These are phyloP conservation scores for Colletes latitarsis DNA, from an alignment of 1,140 invertebrate genomes.

Conservation along the genomic window DNA sequence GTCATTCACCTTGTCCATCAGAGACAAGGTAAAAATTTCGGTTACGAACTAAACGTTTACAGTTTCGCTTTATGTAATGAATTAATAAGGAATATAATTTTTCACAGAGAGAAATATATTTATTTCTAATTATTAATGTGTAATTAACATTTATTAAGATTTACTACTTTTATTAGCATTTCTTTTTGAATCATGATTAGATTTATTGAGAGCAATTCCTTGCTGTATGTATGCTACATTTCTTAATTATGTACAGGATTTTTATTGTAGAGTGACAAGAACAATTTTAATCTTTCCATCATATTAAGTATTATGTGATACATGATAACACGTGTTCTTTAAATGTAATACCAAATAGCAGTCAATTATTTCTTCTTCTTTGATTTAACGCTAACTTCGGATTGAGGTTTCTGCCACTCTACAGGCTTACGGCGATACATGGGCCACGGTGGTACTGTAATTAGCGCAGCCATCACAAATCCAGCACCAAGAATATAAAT, in stretches of 20 bases:
- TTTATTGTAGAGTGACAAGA: conserved; percentile 16
- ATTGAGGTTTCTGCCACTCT: conserved; percentile 92
- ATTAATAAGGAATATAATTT: neutral
- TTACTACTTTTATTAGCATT: too few species aligned
- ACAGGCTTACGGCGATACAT: conserved; percentile 93
- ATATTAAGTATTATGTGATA: neutral
- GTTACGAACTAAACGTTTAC: too few species aligned
- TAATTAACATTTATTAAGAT: neutral
- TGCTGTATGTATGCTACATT: too few species aligned
- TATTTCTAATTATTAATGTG: neutral
- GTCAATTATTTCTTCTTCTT: conserved; percentile 79
- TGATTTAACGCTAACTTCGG: conserved; percentile 67
- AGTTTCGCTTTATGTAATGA: too few species aligned
- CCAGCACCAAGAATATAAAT: conserved; percentile 96
- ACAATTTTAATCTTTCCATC: neutral
- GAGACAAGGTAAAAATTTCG: too few species aligned
- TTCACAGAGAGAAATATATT: neutral
- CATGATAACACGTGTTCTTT: conserved; percentile 7
- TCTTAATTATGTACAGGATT: conserved; percentile 14
- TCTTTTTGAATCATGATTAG: too few species aligned
- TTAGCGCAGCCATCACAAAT: conserved; percentile 91
- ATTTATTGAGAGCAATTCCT: too few species aligned
- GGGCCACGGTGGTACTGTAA: conserved; percentile 96
- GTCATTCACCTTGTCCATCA: neutral
- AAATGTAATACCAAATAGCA: conserved; percentile 20